Base-by-base conservation (phyloP, 1,140 invertebrate species). In the Meloidogyne exigua region DNA sequence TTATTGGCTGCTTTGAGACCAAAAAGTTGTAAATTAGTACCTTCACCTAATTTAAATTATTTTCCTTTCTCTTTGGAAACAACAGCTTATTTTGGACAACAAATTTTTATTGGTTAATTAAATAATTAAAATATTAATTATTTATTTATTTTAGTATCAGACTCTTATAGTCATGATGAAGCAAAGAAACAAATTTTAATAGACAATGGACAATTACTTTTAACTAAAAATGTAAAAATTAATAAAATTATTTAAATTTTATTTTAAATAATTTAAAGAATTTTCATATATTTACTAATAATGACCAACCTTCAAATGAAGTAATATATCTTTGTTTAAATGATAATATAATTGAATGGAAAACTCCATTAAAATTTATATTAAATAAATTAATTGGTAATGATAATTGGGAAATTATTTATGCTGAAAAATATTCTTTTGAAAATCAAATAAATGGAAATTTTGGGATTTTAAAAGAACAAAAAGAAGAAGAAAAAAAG, bases 311-410 rank as follows among this genome's bases (percentile, higher is more conserved):
- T 57, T 18, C 49, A 57, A 57, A 15, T n/a, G 49, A 57, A 57
- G n/a, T 57, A 57, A 57, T 57, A 57, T 57, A 57, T 57, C 18
- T 57, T n/a, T 57, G 18, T 57, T 57, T 57, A 57, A 57, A 15
- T 57, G 49, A 57, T n/a, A n/a, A n/a, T 57, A 57, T 57, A n/a
- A 57, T 57, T 57, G 49, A 57, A 57, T 57, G 49, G 49, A 57
- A 57, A 57, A n/a, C 1, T 1, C 49, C 49, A 5, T 18, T 57
- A 57, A 57, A 57, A 57, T 57, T 57, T n/a, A n/a, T 57, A 57
- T 57, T 57, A 57, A 57, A 57, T 57, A 57, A 57, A 57, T n/a
- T 57, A n/a, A 18, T 57, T 57, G 49, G n/a, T 9, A 57, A 57
- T 57, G n/a, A 57, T 15, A 57, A 57, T 57, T 57, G 49, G 49